Conservation (phyloP, 2,888 invertebrate genomes). For the Limnephilus auricula region DNA sequence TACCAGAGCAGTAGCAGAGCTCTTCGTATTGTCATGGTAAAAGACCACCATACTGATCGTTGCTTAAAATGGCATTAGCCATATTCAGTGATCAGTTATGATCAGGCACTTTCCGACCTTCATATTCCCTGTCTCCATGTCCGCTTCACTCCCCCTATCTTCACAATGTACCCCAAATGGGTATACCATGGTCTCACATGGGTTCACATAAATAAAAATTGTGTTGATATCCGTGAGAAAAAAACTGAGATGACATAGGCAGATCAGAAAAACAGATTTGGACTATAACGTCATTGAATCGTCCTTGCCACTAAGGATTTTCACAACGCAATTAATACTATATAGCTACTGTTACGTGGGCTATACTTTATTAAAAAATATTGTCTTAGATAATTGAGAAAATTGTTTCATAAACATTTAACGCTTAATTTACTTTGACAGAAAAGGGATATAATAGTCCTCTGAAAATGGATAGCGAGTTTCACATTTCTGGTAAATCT, state of each 20-base stretch:
- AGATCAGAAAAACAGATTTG: too few relatives aligned
- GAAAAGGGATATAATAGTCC: not conserved
- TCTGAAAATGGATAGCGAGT: not conserved
- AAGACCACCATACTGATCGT: too few relatives aligned
- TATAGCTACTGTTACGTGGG: too few relatives aligned
- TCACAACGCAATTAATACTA: not conserved
- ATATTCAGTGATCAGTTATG: too few relatives aligned
- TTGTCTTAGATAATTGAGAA: not conserved
- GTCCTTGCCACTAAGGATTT: not conserved
- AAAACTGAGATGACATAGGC: not conserved
- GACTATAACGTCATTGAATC: not conserved
- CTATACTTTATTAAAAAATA: not conserved
- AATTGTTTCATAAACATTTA: not conserved
- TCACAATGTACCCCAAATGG: too few relatives aligned
- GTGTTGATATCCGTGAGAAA: not conserved
- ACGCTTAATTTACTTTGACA: not conserved
- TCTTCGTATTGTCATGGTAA: too few relatives aligned
- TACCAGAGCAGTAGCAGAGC: too few relatives aligned
- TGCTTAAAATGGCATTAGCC: too few relatives aligned
- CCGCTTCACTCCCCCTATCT: too few relatives aligned
- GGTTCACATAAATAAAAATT: not conserved
- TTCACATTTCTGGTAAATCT: not conserved
- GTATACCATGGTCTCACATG: too few relatives aligned
- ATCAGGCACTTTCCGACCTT: too few relatives aligned
- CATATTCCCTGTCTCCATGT: too few relatives aligned